These are phyloP conservation scores for Protophormia terraenovae DNA, from an alignment of 2,888 invertebrate genomes.

Conservation along the genomic window DNA sequence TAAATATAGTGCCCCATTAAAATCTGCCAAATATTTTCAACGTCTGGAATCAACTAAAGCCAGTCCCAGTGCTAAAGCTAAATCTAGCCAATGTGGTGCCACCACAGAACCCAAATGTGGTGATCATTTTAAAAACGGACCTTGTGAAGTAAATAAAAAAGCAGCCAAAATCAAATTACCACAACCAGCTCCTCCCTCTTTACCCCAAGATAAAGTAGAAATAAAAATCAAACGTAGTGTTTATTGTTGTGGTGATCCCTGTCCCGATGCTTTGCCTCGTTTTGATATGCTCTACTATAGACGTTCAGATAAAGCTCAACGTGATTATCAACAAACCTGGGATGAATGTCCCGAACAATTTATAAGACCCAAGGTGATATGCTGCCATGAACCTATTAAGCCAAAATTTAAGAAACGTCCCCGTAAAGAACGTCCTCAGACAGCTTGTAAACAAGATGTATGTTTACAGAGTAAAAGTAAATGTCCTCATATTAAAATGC, in stretches of 20 bases:
- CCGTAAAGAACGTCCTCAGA: conserved; percentile 17
- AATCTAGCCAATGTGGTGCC: not conserved
- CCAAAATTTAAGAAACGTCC: conserved; percentile 64
- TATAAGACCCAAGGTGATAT: conserved; percentile 72
- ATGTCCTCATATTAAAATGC: conserved; percentile 49
- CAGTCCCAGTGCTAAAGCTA: not conserved
- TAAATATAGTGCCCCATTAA: not conserved
- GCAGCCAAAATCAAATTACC: not conserved
- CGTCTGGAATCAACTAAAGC: not conserved
- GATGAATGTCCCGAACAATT: conserved; percentile 73
- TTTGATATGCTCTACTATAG: conserved; percentile 78
- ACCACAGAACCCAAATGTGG: conserved; percentile 8
- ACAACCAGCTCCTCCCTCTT: not conserved
- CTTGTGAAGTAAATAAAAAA: not conserved
- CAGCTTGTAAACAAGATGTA: conserved; percentile 43
- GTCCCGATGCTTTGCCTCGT: conserved; percentile 67
- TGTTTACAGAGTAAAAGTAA: conserved; percentile 29
- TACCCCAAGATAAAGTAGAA: not conserved
- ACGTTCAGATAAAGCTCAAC: conserved; percentile 75
- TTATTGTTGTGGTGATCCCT: conserved; percentile 60
- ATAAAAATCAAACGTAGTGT: conserved; percentile 2
- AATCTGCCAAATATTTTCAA: not conserved
- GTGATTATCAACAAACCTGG: conserved; percentile 78
- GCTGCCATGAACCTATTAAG: conserved; percentile 68
- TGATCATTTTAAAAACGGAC: not conserved